Evolutionary conservation across 2,113 vertebrate genomes (phyloP).

Genomic region (Hyaena hyaena): DNA sequence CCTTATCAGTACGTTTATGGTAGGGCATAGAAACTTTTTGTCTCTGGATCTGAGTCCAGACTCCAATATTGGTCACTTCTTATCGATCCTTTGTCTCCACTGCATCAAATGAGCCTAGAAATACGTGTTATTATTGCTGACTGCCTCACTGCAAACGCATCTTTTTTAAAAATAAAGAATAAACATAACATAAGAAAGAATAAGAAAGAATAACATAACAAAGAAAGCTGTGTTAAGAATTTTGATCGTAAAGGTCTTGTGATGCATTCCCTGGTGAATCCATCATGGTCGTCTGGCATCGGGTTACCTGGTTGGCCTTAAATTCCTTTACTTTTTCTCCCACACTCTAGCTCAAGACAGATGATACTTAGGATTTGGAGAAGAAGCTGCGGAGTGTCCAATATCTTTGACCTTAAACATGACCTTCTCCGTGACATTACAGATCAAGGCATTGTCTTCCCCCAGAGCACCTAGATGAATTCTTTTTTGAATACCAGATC

Average conservation of each 20-base stretch:
- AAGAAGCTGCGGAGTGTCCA: background rate
- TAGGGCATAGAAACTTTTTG: no score
- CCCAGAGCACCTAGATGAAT: no score
- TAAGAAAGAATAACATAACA: no score
- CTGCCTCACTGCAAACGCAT: background rate
- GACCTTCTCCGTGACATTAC: background rate
- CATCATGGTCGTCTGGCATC: background rate
- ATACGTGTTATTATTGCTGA: no score
- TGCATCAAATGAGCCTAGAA: no score
- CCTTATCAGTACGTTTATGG: no score
- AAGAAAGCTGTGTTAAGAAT: background rate
- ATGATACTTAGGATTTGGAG: background rate
- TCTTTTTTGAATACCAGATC: background rate
- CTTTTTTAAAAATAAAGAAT: background rate
- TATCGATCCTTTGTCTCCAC: background rate
- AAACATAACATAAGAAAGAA: no score
- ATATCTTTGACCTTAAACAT: background rate
- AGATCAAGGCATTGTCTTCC: background rate
- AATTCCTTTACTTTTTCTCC: background rate
- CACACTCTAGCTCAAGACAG: background rate
- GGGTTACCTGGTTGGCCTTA: background rate
- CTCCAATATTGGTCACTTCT: background rate
- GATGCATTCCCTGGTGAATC: background rate
- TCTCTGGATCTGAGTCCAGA: background rate
- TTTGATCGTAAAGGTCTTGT: background rate